phyloP scores from a whole-genome alignment of 2,797 vertebrate genomes.

The Naso thynnoides region DNA sequence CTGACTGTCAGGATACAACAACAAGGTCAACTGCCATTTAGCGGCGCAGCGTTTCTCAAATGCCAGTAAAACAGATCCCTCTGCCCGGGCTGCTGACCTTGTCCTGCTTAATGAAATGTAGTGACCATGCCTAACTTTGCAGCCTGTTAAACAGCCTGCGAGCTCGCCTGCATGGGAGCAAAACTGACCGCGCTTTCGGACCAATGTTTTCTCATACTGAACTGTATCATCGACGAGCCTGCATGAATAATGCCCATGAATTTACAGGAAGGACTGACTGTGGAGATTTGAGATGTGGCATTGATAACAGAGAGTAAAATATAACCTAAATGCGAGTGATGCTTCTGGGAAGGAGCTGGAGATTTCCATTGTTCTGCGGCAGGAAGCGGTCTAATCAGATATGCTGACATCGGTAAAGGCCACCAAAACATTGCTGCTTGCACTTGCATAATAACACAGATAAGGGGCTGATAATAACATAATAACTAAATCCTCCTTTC shows the following conservation, averaged over 20 bases:
- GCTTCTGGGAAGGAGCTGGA: slow-evolving; percentile 2
- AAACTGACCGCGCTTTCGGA: slow-evolving; percentile 35
- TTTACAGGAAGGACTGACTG: slow-evolving; percentile 37
- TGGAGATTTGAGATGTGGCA: slow-evolving; percentile 45
- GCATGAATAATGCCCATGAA: slow-evolving; percentile 32
- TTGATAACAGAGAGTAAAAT: slow-evolving; percentile 46
- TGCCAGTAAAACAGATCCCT: slow-evolving; percentile 70
- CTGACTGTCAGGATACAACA: slow-evolving; percentile 69
- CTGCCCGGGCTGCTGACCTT: slow-evolving; percentile 70
- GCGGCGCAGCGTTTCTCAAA: slow-evolving; percentile 51
- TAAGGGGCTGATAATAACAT: slow-evolving; percentile 32
- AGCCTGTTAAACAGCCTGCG: slow-evolving; percentile 66
- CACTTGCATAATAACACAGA: slow-evolving; percentile 45
- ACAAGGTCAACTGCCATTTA: slow-evolving; percentile 77
- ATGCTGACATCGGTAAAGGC: slow-evolving; percentile 48
- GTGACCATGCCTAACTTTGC: slow-evolving; percentile 66
- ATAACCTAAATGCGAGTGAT: slow-evolving; percentile 38
- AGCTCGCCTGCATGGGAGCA: slow-evolving; percentile 38
- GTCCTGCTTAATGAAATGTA: slow-evolving; percentile 79
- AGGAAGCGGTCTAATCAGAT: slow-evolving; percentile 39
- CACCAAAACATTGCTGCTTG: slow-evolving; percentile 39
- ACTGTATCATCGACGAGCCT: slow-evolving; percentile 11
- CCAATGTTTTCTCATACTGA: slow-evolving; percentile 32
- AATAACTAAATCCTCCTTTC: slow-evolving; percentile 17
- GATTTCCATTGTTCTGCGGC: slow-evolving; percentile 27